Conservation (phyloP, 2,888 invertebrate species). For the Ophion slaviceki region DNA sequence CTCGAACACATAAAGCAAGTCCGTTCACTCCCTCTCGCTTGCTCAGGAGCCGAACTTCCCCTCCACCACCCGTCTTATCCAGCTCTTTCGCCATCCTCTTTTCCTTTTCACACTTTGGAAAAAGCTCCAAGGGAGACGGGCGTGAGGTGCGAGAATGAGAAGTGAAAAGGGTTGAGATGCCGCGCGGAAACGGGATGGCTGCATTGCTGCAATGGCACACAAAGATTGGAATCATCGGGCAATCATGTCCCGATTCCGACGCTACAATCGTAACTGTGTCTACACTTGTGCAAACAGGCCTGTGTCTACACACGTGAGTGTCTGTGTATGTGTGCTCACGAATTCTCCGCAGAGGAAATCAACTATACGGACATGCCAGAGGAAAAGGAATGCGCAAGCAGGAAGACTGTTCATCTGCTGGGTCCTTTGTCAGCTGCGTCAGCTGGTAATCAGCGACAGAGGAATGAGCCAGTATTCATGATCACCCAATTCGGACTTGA, state of each 20-base stretch:
- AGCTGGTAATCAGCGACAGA: neutral
- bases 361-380: neutral
- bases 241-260: constrained; percentile 55
- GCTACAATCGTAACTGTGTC: constrained; percentile 4
- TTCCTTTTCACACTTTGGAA: constrained; percentile 11
- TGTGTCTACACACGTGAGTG: neutral
- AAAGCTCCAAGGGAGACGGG: neutral
- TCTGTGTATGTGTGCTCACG: neutral
- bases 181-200: constrained; percentile 12
- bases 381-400: neutral
- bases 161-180: constrained; percentile 25
- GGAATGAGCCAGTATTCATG: neutral
- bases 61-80: neutral
- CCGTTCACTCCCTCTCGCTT: constrained; percentile 18
- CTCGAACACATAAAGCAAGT: constrained; percentile 32
- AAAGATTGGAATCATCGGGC: constrained; percentile 52
- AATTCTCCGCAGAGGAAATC: neutral
- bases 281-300: constrained; percentile 15
- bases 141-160: constrained; percentile 3
- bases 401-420: neutral
- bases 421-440: neutral
- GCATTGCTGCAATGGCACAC: constrained; percentile 13
- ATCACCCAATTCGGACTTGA: neutral
- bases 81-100: neutral
- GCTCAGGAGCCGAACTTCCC: constrained; percentile 17